Percentiles rank a stretch among this genome's conserved stretches.
phyloP scores from a whole-genome alignment of 2,888 invertebrate genomes.

The Leptinotarsa haldemani region DNA sequence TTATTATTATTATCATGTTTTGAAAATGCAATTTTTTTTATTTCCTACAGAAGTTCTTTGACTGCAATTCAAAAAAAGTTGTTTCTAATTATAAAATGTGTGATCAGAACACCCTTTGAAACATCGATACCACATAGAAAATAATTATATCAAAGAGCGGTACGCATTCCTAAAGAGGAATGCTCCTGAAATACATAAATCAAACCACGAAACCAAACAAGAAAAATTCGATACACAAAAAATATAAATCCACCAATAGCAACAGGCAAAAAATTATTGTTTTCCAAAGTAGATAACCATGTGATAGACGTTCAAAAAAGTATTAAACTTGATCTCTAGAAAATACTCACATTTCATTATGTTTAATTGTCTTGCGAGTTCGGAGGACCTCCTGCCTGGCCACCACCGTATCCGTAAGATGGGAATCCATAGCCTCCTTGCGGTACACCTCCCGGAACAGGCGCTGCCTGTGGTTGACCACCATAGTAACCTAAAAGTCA shows the following conservation, averaged over 20 bases:
- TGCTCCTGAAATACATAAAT: conserved; percentile 51
- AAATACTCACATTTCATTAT: conserved; percentile 29
- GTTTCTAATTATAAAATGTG: conserved; percentile 11
- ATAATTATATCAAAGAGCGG: conserved; percentile 44
- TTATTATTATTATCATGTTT: too few species aligned
- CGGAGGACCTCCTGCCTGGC: conserved; percentile 51
- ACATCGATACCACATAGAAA: conserved; percentile 50
- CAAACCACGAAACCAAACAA: conserved; percentile 40
- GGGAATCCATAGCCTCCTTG: conserved; percentile 66
- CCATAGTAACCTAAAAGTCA: conserved; percentile 61
- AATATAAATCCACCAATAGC: conserved; percentile 36
- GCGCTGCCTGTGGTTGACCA: conserved; percentile 58
- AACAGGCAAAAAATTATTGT: conserved; percentile 44
- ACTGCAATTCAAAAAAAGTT: too few species aligned
- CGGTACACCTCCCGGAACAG: conserved; percentile 60
- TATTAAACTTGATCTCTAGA: conserved; percentile 20
- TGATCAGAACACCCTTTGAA: conserved; percentile 30
- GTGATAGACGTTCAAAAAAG: conserved; percentile 23
- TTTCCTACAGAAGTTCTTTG: too few species aligned
- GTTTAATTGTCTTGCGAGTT: conserved; percentile 51
- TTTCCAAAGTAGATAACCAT: conserved; percentile 53
- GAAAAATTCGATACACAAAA: conserved; percentile 27
- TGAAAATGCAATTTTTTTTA: too few species aligned
- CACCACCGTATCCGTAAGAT: conserved; percentile 61
- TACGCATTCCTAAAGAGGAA: conserved; percentile 41